Evolutionary conservation across 2,113 vertebrate species (phyloP).

Genomic region (Saimiri boliviensis): DNA sequence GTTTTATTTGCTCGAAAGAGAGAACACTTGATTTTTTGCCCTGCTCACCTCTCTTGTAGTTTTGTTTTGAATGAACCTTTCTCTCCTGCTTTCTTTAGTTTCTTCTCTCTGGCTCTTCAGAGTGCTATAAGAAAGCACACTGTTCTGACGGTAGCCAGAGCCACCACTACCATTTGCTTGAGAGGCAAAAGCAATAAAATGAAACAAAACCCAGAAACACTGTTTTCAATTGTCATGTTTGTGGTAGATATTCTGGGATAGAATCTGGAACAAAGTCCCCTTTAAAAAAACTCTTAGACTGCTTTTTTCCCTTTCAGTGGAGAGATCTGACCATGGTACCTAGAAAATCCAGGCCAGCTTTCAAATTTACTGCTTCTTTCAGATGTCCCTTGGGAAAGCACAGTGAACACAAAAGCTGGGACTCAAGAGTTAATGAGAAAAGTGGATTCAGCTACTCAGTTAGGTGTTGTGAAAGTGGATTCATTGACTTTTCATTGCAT

Average conservation of each 20-base stretch:
- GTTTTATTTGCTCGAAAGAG: slow-evolving; percentile 58
- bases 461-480: background rate
- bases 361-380: background rate
- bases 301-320: background rate
- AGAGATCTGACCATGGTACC: background rate
- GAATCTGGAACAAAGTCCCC: background rate
- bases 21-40: slow-evolving; percentile 58
- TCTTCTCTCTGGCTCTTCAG: background rate
- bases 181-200: background rate
- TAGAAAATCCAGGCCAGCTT: slow-evolving; percentile 10
- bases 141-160: background rate
- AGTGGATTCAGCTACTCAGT: background rate
- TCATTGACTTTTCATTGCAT: slow-evolving; percentile 30
- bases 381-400: slow-evolving; percentile 12
- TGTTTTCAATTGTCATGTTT: background rate
- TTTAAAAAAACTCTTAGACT: background rate
- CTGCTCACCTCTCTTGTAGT: slow-evolving; percentile 50
- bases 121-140: background rate
- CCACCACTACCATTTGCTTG: background rate
- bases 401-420: background rate
- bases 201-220: background rate
- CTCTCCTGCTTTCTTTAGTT: background rate
- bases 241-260: background rate
- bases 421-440: slow-evolving; percentile 32
- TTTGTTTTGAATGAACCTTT: slow-evolving; percentile 58